phyloP scores from a whole-genome alignment of 2,113 vertebrate species.

The Aldabrachelys gigantea region DNA sequence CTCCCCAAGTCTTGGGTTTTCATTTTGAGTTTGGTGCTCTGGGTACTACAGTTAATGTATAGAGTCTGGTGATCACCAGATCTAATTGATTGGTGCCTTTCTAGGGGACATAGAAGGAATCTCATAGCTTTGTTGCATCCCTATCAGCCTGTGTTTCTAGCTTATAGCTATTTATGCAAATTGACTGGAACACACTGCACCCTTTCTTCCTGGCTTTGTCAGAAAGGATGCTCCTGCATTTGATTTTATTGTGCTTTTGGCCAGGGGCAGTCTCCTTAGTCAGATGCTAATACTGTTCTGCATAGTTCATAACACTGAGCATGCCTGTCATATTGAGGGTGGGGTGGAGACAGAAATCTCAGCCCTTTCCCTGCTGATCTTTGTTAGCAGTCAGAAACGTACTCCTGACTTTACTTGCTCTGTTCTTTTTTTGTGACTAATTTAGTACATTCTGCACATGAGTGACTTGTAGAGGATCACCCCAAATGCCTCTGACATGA shows the following conservation, averaged over 20 bases:
- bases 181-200: neutral
- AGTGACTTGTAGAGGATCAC: accelerated
- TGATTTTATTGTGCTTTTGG: neutral
- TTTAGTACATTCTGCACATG: neutral
- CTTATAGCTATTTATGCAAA: neutral
- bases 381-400: neutral
- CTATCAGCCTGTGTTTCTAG: neutral
- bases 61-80: neutral
- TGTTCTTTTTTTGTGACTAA: neutral
- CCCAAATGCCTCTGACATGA: neutral
- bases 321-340: neutral
- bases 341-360: too few relatives aligned
- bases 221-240: neutral
- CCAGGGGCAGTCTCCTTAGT: accelerated
- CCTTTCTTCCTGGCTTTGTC: accelerated
- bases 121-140: neutral
- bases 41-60: neutral
- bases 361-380: neutral
- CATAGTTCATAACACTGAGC: neutral
- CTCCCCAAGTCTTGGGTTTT: neutral
- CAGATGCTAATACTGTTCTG: neutral
- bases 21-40: neutral
- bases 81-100: accelerated
- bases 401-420: slow-evolving; percentile 1
- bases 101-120: neutral